Percentiles rank a stretch among this genome's conserved stretches.
phyloP scores from a whole-genome alignment of 1,140 invertebrate genomes.

The Hormaphis cornu region DNA sequence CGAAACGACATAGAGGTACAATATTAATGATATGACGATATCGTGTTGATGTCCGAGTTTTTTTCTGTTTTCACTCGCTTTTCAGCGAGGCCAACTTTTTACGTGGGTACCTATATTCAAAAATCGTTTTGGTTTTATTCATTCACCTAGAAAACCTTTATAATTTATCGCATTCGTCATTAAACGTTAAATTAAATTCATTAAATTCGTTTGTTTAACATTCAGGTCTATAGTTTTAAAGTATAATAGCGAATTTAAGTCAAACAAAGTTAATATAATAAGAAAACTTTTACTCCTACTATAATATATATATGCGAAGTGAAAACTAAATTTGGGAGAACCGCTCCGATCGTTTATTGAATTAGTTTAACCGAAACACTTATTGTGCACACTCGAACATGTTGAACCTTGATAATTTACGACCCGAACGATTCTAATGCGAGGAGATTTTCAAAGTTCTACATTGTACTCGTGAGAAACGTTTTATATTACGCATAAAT shows the following conservation, averaged over 20 bases:
- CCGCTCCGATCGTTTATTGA: slow-evolving; percentile 17
- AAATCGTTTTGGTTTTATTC: too few relatives aligned
- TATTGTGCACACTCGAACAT: slow-evolving; percentile 22
- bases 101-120: too few relatives aligned
- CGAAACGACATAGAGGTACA: too few relatives aligned
- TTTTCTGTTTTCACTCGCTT: too few relatives aligned
- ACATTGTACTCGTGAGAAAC: neutral
- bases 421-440: neutral
- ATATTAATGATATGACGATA: too few relatives aligned
- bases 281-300: slow-evolving; percentile 6
- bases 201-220: neutral
- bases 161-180: neutral
- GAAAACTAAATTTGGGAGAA: slow-evolving; percentile 23
- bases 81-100: too few relatives aligned
- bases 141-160: neutral
- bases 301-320: neutral
- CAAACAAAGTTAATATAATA: slow-evolving; percentile 26
- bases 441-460: neutral
- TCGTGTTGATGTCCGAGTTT: too few relatives aligned
- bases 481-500: neutral
- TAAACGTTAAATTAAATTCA: slow-evolving; percentile 7
- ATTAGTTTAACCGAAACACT: slow-evolving; percentile 19
- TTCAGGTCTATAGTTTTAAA: neutral
- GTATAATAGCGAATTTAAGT: slow-evolving; percentile 20
- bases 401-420: slow-evolving; percentile 11